Evolutionary conservation across 2,797 vertebrate species (phyloP), one percentile per base, ranked within the genome.

Genomic region (Microctenopoma steveboyesi): DNA sequence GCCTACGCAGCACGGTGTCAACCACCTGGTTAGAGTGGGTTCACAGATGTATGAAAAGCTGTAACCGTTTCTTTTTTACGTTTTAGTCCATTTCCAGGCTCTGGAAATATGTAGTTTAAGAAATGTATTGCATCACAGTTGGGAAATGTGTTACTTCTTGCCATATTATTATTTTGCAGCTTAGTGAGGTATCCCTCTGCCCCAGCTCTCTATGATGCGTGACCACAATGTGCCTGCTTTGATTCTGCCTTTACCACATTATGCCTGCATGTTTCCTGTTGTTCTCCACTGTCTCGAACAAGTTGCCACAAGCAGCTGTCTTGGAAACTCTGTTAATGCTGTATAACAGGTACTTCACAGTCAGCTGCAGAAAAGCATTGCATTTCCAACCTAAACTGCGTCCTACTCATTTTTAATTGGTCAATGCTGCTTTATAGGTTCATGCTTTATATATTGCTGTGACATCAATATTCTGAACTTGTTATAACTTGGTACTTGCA

Each of bases 91-190:
- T 12, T 15, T 15, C 39, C 15, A 63, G 11, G 16, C 53, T 15
- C 18, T 53, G 18, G 54, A 60, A 16, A 39, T 30, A 30, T 33
- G 0, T n/a, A 14, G 3, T 12, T 43, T 63, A 14, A 63, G 10
- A 57, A 27, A 47, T 1, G 8, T 46, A 18, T 60, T 63, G 22
- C 11, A 51, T 70, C 48, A 57, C 7, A 42, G 46, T 40, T 22
- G 2, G 54, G 28, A 37, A 18, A 30, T 50, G 12, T 39, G 10
- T 49, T 39, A 14, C 28, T 16, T 16, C 43, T 58, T 30, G 27
- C 7, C 12, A 49, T 27, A 49, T 40, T 10, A 28, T 43, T 18
- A 42, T 55, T 55, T 25, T 15, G 0, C 10, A 48, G 52, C 25
- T 47, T 15, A 7, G n/a, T 63, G 18, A 69, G 3, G 14, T 7